Evolutionary conservation across 2,888 invertebrate genomes (phyloP), one percentile per base, ranked within the genome.

Genomic region (Gnatocerus cornutus): DNA sequence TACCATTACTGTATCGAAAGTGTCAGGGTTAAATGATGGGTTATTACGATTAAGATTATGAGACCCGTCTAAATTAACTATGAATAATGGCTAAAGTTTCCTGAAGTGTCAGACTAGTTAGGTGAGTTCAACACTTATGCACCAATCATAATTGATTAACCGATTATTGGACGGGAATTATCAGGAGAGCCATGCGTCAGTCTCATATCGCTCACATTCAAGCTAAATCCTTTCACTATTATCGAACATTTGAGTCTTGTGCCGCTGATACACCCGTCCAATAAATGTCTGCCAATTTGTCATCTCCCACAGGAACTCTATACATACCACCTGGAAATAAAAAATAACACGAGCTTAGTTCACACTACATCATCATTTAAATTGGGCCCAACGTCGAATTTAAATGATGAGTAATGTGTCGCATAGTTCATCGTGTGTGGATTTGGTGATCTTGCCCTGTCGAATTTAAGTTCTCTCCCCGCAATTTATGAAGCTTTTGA

Each of bases 41-140:
- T 64, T 55, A 65, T 56, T 65, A 56, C 61, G 58, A 46, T 53
- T 61, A 50, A 56, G 63, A 29, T 39, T 41, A 14, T 13, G 63
- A 53, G 55, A 56, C 27, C 58, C 29, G 61, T 62, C 68, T 21
- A 52, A 58, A 69, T 71, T 73, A 73, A 76, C 71, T 52, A 73
- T 73, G 72, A 75, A 73, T 76, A 76, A 76, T 76, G 73, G 71
- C 56, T 45, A 74, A 75, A 76, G 75, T 76, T 76, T 58, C 43
- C 43, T 63, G 10, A 45, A 66, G 68, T 67, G 70, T 72, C 72
- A 67, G 67, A 68, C 43, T 73, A 66, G 67, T 73, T 71, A 61
- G 61, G 70, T 64, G n/a, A 71, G 71, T 71, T 72, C 56, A 70
- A 64, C 70, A 71, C 70, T 75, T 73, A 67, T 69, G 71, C 72